A percentile compares a stretch with the other conserved stretches of the same genome.
phyloP scores from a whole-genome alignment of 2,888 invertebrate species.

The Nezara viridula region DNA sequence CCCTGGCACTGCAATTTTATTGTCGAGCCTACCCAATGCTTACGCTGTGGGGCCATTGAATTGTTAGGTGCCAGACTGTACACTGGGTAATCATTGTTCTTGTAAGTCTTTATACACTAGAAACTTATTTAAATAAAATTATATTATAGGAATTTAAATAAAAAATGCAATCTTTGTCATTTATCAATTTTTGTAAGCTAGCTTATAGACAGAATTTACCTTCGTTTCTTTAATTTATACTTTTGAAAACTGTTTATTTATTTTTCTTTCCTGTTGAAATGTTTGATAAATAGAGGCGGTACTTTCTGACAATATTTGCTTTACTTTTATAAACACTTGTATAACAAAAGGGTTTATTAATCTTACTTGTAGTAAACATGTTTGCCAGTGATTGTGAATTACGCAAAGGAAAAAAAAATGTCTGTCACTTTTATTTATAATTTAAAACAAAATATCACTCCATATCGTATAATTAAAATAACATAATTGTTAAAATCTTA shows the following conservation, averaged over 20 bases:
- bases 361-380: constrained; percentile 18
- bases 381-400: background rate
- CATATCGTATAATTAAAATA: too few species aligned
- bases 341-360: constrained; percentile 2
- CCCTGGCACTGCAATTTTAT: background rate
- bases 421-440: background rate
- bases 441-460: too few species aligned
- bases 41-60: constrained; percentile 4
- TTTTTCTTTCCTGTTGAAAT: background rate
- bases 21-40: background rate
- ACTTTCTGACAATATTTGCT: background rate
- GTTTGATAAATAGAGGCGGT: constrained; percentile 4
- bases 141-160: too few species aligned
- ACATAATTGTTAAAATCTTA: too few species aligned
- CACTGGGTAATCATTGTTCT: background rate
- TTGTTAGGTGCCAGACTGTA: background rate
- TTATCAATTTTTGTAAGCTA: too few species aligned
- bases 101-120: background rate
- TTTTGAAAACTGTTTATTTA: background rate
- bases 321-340: background rate
- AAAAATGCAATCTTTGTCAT: too few species aligned
- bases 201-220: too few species aligned
- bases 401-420: background rate
- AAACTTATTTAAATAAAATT: background rate
- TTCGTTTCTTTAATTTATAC: background rate